Percentiles rank a stretch among this genome's conserved stretches.
Conservation (phyloP, 2,113 vertebrate genomes). For the Microcebus griseorufus region DNA sequence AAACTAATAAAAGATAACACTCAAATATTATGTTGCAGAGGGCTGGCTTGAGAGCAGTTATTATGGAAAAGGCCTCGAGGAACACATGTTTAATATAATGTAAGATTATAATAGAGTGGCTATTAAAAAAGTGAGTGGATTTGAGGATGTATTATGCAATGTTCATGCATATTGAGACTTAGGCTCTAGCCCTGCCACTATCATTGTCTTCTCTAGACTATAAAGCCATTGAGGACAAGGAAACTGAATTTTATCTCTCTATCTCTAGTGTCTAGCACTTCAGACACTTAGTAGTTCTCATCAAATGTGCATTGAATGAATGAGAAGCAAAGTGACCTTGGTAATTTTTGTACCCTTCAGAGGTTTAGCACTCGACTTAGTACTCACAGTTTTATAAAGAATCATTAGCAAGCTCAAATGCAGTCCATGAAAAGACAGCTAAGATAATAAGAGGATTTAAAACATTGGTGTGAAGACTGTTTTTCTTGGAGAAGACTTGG, state of each 20-base stretch:
- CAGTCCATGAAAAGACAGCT: not conserved
- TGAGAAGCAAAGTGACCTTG: not conserved
- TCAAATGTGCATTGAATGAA: not conserved
- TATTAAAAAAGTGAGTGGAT: not conserved
- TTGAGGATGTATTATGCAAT: not conserved
- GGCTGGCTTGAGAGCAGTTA: not conserved
- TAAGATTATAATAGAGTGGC: not conserved
- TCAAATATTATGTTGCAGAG: conserved; percentile 3
- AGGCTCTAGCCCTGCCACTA: not conserved
- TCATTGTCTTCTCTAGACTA: not conserved
- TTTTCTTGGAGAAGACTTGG: not conserved
- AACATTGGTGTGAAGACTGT: not conserved
- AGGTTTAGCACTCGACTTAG: not conserved
- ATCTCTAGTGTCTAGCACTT: not conserved
- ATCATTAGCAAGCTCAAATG: not conserved
- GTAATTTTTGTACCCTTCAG: not conserved
- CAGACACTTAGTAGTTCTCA: not conserved
- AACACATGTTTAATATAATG: not conserved
- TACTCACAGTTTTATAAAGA: not conserved
- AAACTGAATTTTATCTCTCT: not conserved
- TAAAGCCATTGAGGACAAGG: not conserved
- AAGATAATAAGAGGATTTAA: not conserved
- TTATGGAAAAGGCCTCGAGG: not conserved
- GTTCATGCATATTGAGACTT: not conserved
- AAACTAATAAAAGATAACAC: conserved; percentile 16